phyloP scores from a whole-genome alignment of 2,113 vertebrate species.

The Pollimyrus isidori region DNA sequence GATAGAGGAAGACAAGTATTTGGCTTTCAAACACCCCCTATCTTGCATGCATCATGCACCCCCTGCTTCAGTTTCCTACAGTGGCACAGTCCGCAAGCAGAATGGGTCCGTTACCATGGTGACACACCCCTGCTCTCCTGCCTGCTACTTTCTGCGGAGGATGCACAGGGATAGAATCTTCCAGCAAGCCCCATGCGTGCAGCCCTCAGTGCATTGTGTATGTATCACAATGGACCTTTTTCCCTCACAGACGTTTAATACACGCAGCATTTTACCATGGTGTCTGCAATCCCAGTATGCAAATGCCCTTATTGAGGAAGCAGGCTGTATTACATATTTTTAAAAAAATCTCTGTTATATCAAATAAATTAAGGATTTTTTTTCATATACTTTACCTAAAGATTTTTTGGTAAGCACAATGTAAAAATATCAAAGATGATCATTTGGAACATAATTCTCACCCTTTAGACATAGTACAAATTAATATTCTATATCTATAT shows the following conservation, averaged over 20 bases:
- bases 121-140: neutral
- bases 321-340: neutral
- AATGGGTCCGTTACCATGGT: conserved; percentile 12
- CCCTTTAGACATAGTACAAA: neutral
- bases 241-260: neutral
- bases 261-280: neutral
- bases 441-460: neutral
- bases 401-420: neutral
- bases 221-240: neutral
- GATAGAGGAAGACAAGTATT: neutral
- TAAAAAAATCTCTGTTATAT: neutral
- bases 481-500: neutral
- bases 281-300: neutral
- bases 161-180: neutral
- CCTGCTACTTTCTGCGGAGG: neutral
- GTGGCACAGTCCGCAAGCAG: neutral
- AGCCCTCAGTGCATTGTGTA: neutral
- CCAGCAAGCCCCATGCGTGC: neutral
- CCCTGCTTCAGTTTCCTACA: neutral
- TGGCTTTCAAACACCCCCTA: neutral
- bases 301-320: neutral
- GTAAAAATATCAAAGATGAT: neutral
- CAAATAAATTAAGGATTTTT: neutral
- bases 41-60: neutral
- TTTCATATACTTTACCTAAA: neutral